Base-by-base conservation (phyloP, 2,888 invertebrate species). In the Aphodius sticticus region DNA sequence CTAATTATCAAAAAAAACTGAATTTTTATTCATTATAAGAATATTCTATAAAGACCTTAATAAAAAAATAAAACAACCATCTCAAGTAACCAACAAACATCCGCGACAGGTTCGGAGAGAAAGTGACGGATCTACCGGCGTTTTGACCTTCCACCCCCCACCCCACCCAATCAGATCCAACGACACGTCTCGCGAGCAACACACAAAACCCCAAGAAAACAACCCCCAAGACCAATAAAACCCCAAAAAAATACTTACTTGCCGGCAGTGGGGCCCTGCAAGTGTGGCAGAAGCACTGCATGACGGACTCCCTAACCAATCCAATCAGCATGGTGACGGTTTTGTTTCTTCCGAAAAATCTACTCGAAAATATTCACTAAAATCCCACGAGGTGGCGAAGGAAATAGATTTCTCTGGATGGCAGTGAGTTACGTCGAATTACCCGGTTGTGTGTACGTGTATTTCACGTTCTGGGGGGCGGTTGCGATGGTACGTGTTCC, bases 251-350 rank as follows among this genome's bases (percentile, higher is more conserved):
- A 76, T 80, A 89, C 93, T 92, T 92, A 94, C 95, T 94, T 92
- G 94, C 94, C 91, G 94, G 92, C 88, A 95, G 89, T 85, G 96
- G 96, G 87, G 95, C 95, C 89, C 96, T 94, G 93, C 96, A 96
- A 90, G 96, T 95, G 91, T 96, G 96, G 92, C 96, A 96, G 92
- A 96, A 96, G 92, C 96, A 96, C 93, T 96, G 95, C 94, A 96
- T 93, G 90, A 96, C 96, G 89, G 96, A 96, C 90, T 96, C 96
- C 90, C 96, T 94, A 89, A 96, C 96, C 88, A 96, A 93, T 90
- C 94, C 95, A 92, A 96, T 96, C 92, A 96, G 91, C 96, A 96
- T 96, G 84, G 89, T 91, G 87, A 80, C 78, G 77, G 79, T 80
- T 81, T 81, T 12, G 35, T 74, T 74, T 74, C 14, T 36, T 15